Conservation (phyloP, 2,113 vertebrate genomes). For the Pseudopipra pipra region DNA sequence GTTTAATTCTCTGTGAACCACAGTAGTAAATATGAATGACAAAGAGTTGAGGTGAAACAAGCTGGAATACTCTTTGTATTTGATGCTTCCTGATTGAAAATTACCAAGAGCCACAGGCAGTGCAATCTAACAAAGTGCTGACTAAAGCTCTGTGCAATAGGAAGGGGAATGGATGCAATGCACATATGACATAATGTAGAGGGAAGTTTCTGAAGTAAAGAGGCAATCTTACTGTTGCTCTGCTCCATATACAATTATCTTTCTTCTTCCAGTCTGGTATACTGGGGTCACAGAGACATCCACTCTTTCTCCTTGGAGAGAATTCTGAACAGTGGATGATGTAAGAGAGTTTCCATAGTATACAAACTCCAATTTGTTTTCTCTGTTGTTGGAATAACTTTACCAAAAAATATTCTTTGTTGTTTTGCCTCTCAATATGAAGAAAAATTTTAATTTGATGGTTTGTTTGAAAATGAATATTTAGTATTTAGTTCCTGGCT, state of each 20-base stretch:
- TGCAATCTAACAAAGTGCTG: not conserved
- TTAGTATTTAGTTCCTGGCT: not conserved
- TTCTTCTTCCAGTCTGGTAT: not conserved
- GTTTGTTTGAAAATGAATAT: not conserved
- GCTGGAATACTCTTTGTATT: not conserved
- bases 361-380: not conserved
- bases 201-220: not conserved
- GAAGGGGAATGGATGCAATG: not conserved
- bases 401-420: not conserved
- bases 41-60: not conserved
- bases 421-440: not conserved
- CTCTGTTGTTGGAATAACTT: not conserved
- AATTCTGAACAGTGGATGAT: not conserved
- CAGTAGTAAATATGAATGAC: not conserved
- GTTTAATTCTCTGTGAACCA: not conserved
- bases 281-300: not conserved
- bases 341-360: not conserved
- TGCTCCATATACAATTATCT: not conserved
- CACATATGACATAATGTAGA: rapidly evolving
- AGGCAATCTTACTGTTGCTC: not conserved
- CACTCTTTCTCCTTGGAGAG: not conserved
- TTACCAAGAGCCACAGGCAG: not conserved
- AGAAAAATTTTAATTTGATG: not conserved
- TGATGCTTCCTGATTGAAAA: not conserved
- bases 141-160: not conserved